Percentiles rank a stretch among this genome's conserved stretches.
Conservation (phyloP, 2,888 invertebrate species). For the Drosophila dives region DNA sequence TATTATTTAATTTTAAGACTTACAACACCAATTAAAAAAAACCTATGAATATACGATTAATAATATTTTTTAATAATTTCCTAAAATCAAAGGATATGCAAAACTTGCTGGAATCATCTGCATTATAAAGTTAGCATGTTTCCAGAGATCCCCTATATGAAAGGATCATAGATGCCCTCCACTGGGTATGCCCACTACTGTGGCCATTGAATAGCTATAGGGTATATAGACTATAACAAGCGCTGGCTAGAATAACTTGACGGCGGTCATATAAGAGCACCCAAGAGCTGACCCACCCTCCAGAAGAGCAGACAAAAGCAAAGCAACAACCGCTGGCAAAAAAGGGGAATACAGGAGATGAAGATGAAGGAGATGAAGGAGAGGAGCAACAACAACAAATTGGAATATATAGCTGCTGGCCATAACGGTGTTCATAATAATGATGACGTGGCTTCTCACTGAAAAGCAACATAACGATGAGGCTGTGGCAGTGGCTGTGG, state of each 20-base stretch:
- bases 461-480: constrained; percentile 67
- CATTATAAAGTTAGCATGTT: not conserved
- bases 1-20: not conserved
- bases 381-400: constrained; percentile 74
- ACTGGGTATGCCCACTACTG: not conserved
- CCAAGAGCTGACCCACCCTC: constrained; percentile 49
- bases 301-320: constrained; percentile 70
- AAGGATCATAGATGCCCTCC: not conserved
- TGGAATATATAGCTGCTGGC: constrained; percentile 74
- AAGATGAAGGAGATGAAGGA: constrained; percentile 3
- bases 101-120: too few species aligned
- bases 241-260: constrained; percentile 57
- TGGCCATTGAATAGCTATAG: constrained; percentile 16
- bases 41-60: too few species aligned
- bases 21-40: too few species aligned
- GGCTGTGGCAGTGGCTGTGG: constrained; percentile 7
- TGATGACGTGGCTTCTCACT: constrained; percentile 78
- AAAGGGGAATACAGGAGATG: constrained; percentile 55
- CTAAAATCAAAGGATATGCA: not conserved
- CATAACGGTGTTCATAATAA: constrained; percentile 81
- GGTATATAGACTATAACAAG: constrained; percentile 44
- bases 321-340: constrained; percentile 75
- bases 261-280: constrained; percentile 78
- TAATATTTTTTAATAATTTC: not conserved
- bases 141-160: not conserved